These are phyloP conservation scores for Phoxinus phoxinus DNA, from an alignment of 2,113 vertebrate species.

Conservation along the genomic window DNA sequence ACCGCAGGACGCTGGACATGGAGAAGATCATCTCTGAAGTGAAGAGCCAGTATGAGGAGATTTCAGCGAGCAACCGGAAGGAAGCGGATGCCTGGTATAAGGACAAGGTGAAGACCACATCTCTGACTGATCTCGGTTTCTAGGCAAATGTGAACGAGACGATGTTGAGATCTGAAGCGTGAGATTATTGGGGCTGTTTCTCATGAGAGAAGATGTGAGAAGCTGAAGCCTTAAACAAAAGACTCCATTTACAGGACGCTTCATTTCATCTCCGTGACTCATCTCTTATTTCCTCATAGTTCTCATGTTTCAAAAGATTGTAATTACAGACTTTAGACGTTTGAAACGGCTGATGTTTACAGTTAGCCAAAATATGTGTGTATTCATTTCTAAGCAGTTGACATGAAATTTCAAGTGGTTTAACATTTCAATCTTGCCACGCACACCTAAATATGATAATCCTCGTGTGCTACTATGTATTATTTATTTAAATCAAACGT, in stretches of 20 bases:
- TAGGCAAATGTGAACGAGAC: too few species aligned
- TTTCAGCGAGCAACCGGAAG: slow-evolving; percentile 72
- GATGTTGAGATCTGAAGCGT: not conserved
- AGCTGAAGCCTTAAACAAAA: not conserved
- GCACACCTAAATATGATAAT: not conserved
- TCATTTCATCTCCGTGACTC: not conserved
- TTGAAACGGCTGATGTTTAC: not conserved
- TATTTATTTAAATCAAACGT: not conserved
- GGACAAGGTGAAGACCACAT: slow-evolving; percentile 74
- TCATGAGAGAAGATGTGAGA: not conserved
- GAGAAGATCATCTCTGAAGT: slow-evolving; percentile 78
- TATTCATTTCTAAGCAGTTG: not conserved
- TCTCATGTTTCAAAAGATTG: not conserved
- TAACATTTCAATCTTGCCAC: not conserved
- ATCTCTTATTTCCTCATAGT: not conserved
- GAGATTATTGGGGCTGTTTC: not conserved
- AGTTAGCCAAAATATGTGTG: not conserved
- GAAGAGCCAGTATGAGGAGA: slow-evolving; percentile 81
- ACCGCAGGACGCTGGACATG: slow-evolving; percentile 82
- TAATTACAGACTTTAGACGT: not conserved
- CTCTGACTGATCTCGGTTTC: not conserved
- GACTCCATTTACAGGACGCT: not conserved
- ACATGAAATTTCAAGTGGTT: not conserved
- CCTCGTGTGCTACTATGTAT: not conserved
- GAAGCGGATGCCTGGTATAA: slow-evolving; percentile 84